Evolutionary conservation across 2,888 invertebrate genomes (phyloP), one percentile per base, ranked within the genome.

Genomic region (Micoletzkya japonica): DNA sequence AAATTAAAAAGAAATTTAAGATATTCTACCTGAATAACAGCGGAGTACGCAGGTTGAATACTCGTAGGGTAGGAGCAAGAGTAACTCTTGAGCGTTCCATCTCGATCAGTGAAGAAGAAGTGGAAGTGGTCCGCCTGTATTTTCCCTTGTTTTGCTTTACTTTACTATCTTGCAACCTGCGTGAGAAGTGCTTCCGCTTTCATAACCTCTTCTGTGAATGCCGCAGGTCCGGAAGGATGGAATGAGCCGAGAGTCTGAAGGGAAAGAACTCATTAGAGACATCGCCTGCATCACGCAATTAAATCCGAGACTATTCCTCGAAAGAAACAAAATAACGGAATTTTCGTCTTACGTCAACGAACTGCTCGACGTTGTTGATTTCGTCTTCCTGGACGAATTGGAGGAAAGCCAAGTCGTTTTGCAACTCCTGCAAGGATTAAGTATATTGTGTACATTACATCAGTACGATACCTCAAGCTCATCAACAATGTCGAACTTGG

Each of bases 101-200:
- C 79, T 24, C 82, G 75, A 67, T 82, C 82, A n/a, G 81, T 81
- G 73, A 82, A 82, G 70, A 82, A 77, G 44, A 75, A 79, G 57
- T 80, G 75, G 72, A 80, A 82, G 68, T 81, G 81, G 49, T 77
- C 78, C 32, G 76, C 81, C 59, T 72, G 70, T 36, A 32, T 10
- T 44, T 20, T 14, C 7, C 34, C 7, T 57, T 3, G 1, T 57
- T 34, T 17, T n/a, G 26, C 30, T 58, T 58, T 32, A 14, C 28
- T 4, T 36, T 37, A 24, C 2, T 56, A 2, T 56, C 30, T 2
- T 34, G 1, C 28, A 37, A 60, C 70, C 70, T 60, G 58, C 2
- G 70, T 49, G 17, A 72, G 66, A 0, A 72, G 67, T 3, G 59
- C 63, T 17, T 49, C 49, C 0, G 79, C 79, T 14, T 70, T 57